Conservation (phyloP, 2,797 vertebrate species). For the Platalea minor region DNA sequence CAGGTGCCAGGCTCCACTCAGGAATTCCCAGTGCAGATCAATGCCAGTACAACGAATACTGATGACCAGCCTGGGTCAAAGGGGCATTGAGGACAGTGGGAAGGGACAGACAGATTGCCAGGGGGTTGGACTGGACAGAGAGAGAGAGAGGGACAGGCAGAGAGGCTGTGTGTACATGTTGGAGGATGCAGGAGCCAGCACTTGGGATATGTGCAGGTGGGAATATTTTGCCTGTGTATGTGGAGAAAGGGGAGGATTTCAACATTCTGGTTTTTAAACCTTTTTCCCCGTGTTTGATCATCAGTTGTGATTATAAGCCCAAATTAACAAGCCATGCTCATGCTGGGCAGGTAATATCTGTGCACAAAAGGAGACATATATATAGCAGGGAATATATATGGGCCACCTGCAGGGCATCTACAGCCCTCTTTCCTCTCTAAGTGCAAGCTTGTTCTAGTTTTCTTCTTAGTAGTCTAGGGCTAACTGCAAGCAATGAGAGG, state of each 20-base stretch:
- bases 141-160: background rate
- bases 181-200: background rate
- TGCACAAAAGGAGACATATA: background rate
- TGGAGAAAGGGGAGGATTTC: background rate
- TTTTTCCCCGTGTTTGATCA: background rate
- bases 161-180: background rate
- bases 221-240: background rate
- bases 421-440: background rate
- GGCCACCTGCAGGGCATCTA: background rate
- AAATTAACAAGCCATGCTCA: background rate
- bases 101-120: background rate
- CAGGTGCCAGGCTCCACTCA: background rate
- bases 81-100: background rate
- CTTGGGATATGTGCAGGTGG: background rate
- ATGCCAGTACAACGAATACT: background rate
- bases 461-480: background rate
- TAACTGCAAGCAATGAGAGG: background rate
- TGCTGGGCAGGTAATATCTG: background rate
- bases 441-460: background rate
- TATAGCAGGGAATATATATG: background rate
- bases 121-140: background rate
- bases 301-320: background rate
- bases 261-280: background rate
- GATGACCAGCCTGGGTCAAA: background rate
- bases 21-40: background rate